Evolutionary conservation across 2,888 invertebrate genomes (phyloP).

Genomic region (Volucella zonaria): DNA sequence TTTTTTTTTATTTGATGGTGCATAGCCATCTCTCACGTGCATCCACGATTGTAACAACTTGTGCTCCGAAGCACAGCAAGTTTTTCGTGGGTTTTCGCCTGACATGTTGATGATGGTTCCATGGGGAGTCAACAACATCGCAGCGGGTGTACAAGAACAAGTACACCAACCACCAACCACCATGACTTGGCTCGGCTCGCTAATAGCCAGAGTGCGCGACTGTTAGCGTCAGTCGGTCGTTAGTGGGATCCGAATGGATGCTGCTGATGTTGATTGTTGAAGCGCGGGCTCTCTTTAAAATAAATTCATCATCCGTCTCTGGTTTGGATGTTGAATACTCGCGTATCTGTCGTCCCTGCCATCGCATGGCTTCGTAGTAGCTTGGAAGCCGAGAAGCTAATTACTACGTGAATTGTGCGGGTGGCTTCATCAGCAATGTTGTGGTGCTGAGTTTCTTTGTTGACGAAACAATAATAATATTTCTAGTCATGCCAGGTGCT

Average conservation of each 20-base stretch:
- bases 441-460: not conserved
- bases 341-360: too few species aligned
- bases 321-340: constrained; percentile 35
- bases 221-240: constrained; percentile 38
- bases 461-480: constrained; percentile 18
- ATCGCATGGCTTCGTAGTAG: constrained; percentile 23
- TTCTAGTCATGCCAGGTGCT: too few species aligned
- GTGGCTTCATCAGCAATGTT: constrained; percentile 44
- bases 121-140: constrained; percentile 29
- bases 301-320: constrained; percentile 67
- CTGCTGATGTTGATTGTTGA: constrained; percentile 25
- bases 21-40: constrained; percentile 54
- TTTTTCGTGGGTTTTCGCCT: constrained; percentile 56
- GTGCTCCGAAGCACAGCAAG: constrained; percentile 17
- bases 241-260: constrained; percentile 28
- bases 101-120: constrained; percentile 67
- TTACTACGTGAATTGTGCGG: constrained; percentile 66
- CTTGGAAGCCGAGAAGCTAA: constrained; percentile 56
- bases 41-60: constrained; percentile 35
- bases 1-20: constrained; percentile 36
- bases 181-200: constrained; percentile 6
- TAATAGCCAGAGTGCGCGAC: constrained; percentile 54
- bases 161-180: constrained; percentile 12
- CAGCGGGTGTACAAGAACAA: constrained; percentile 8
- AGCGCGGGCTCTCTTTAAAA: constrained; percentile 53